Evolutionary conservation across 2,888 invertebrate species (phyloP).

Genomic region (Disparrhopalites patrizii): DNA sequence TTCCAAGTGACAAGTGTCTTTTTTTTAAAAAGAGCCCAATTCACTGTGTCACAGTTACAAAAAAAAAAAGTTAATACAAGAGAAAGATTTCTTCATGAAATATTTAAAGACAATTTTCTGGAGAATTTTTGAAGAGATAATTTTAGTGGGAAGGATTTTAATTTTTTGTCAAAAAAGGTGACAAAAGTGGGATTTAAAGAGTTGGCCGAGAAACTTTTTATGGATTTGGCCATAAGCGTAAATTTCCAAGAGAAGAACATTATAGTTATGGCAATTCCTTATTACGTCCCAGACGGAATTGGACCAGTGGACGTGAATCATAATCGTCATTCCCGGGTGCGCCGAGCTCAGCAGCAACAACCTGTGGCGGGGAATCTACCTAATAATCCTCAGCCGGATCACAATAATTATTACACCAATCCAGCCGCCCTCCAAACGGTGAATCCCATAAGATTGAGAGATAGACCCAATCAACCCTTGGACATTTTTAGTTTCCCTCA

Average conservation of each 20-base stretch:
- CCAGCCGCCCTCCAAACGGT: no score
- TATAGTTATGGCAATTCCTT: slow-evolving; percentile 33
- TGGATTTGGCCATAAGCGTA: slow-evolving; percentile 25
- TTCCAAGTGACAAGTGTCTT: slow-evolving; percentile 4
- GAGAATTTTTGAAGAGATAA: no score
- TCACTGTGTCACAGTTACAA: no score
- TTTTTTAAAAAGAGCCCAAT: no score
- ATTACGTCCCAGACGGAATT: slow-evolving; percentile 32
- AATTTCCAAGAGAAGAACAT: slow-evolving; percentile 18
- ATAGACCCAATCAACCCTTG: background rate
- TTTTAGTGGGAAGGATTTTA: no score
- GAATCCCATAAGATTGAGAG: background rate
- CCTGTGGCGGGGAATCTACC: no score
- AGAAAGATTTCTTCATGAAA: no score
- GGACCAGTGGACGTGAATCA: slow-evolving; percentile 24
- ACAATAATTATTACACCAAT: background rate
- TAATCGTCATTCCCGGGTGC: slow-evolving; percentile 1
- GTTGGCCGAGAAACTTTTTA: slow-evolving; percentile 11
- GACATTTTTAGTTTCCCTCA: slow-evolving; percentile 2
- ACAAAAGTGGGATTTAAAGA: background rate
- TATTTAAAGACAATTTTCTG: no score
- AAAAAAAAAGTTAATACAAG: no score
- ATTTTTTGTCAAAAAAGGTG: background rate
- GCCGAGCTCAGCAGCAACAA: background rate
- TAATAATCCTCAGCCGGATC: background rate